Conservation (phyloP, 1,140 invertebrate species). For the Drosophila sturtevanti region DNA sequence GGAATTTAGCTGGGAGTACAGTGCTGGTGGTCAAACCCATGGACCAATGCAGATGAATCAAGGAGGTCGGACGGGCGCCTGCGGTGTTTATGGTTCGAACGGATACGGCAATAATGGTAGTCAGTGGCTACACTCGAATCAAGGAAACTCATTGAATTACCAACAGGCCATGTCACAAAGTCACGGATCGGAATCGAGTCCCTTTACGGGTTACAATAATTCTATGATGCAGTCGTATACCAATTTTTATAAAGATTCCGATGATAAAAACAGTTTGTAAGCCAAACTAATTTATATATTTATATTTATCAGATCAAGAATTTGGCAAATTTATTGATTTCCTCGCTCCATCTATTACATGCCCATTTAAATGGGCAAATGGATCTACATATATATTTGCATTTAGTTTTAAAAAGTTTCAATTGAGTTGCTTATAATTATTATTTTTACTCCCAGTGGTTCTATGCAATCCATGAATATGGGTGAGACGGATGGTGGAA, state of each 20-base stretch:
- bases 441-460: neutral
- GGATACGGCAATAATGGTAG: constrained; percentile 28
- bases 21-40: constrained; percentile 5
- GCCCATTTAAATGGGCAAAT: too few species aligned
- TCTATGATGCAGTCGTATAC: constrained; percentile 42
- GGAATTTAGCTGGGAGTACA: constrained; percentile 52
- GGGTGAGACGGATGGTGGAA: constrained; percentile 8
- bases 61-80: neutral
- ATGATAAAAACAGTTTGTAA: constrained; percentile 17
- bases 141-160: constrained; percentile 19
- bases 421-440: neutral
- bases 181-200: neutral
- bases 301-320: neutral
- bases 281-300: neutral
- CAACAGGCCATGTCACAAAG: constrained; percentile 15
- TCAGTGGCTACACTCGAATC: constrained; percentile 66
- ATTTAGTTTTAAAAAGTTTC: too few species aligned
- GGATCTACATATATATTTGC: too few species aligned
- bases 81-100: constrained; percentile 18
- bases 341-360: too few species aligned
- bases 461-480: constrained; percentile 1
- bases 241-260: constrained; percentile 17
- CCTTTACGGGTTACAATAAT: constrained; percentile 55
- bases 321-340: too few species aligned
- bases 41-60: constrained; percentile 35